Percentiles rank a stretch among this genome's conserved stretches.
phyloP scores from a whole-genome alignment of 2,797 vertebrate genomes.

The Periparus ater region DNA sequence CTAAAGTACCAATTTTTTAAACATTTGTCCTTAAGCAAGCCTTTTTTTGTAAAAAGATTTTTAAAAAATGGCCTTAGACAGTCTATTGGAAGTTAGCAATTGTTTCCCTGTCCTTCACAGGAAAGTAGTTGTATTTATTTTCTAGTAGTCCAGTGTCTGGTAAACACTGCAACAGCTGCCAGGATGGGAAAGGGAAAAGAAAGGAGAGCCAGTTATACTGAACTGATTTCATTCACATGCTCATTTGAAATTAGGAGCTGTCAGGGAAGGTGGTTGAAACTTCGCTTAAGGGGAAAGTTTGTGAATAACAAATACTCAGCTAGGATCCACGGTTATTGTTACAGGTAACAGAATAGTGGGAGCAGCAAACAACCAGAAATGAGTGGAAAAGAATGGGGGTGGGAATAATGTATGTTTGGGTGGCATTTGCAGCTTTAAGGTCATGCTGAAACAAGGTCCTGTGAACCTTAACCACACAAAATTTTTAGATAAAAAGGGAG shows the following conservation, averaged over 20 bases:
- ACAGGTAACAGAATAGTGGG: background rate
- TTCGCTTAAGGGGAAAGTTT: background rate
- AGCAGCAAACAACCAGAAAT: background rate
- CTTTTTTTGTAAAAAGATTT: background rate
- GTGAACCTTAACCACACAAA: background rate
- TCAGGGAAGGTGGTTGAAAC: background rate
- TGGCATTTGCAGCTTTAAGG: background rate
- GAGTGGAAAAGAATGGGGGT: background rate
- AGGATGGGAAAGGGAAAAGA: background rate
- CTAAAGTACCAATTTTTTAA: background rate
- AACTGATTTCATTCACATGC: background rate
- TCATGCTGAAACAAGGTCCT: background rate
- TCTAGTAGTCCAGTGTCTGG: background rate
- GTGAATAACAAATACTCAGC: background rate
- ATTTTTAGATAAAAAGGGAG: background rate
- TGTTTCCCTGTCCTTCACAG: background rate
- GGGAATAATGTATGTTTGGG: background rate
- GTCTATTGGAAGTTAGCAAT: background rate
- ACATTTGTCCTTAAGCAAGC: background rate
- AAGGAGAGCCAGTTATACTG: background rate
- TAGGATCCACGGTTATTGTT: background rate
- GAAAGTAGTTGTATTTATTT: background rate
- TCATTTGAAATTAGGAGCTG: background rate
- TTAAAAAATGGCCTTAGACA: background rate
- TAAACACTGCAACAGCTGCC: background rate